A percentile compares a stretch with the other conserved stretches of the same genome.
These are phyloP conservation scores for Acyrthosiphon pisum DNA, from an alignment of 1,140 invertebrate genomes.

Conservation along the genomic window DNA sequence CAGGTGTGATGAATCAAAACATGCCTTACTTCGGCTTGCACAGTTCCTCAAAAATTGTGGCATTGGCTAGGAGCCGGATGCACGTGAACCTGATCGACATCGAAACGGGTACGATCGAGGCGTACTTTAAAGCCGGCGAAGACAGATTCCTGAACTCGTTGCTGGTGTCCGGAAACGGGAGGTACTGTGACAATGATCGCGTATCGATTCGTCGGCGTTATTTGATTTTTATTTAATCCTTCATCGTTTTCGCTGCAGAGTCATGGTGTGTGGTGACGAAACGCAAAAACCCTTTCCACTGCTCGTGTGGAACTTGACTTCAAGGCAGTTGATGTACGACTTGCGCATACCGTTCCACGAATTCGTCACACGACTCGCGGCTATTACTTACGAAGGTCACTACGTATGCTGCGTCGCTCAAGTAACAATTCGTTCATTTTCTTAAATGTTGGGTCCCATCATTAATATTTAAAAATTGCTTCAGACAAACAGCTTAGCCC, in stretches of 20 bases:
- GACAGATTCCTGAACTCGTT: slow-evolving; percentile 88
- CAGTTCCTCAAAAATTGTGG: slow-evolving; percentile 78
- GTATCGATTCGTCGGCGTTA: not conserved
- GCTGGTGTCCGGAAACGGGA: slow-evolving; percentile 84
- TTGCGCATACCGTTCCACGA: slow-evolving; percentile 87
- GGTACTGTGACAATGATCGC: slow-evolving; percentile 63
- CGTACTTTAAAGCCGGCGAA: slow-evolving; percentile 87
- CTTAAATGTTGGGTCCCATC: not conserved
- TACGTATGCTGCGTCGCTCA: slow-evolving; percentile 70
- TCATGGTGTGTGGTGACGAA: slow-evolving; percentile 88
- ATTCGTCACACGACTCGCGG: slow-evolving; percentile 81
- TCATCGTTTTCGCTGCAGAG: slow-evolving; percentile 64
- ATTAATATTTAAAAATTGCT: not conserved
- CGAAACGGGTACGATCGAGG: slow-evolving; percentile 81
- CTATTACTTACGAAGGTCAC: slow-evolving; percentile 84
- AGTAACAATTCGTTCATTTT: slow-evolving; percentile 62
- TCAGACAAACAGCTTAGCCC: not conserved
- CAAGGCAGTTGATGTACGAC: slow-evolving; percentile 84
- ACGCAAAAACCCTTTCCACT: slow-evolving; percentile 89
- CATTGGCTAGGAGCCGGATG: slow-evolving; percentile 85
- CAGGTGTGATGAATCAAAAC: slow-evolving; percentile 88
- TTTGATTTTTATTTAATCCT: not conserved
- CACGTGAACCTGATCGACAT: slow-evolving; percentile 90
- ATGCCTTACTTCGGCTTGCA: slow-evolving; percentile 88
- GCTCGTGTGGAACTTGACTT: slow-evolving; percentile 85